Evolutionary conservation across 2,797 vertebrate genomes (phyloP).

Genomic region (Crocidura indochinensis): DNA sequence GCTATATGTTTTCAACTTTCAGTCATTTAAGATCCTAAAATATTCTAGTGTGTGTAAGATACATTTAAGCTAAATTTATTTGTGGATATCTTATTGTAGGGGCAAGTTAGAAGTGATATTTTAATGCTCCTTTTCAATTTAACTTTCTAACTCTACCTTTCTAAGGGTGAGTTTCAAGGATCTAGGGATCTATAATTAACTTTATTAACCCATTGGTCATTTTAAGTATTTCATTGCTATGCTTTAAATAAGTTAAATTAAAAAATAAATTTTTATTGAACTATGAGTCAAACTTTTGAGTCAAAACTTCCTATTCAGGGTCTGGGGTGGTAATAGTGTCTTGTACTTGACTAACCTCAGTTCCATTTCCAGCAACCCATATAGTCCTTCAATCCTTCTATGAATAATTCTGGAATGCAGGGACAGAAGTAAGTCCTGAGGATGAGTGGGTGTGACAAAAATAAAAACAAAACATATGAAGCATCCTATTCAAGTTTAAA

Average conservation of each 20-base stretch:
- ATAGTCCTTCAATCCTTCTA: no score
- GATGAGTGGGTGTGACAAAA: no score
- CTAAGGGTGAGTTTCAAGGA: neutral
- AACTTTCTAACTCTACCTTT: neutral
- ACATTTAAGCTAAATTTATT: constrained; percentile 6
- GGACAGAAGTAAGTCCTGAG: no score
- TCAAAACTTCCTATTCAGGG: neutral
- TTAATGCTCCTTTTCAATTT: neutral
- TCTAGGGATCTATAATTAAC: neutral
- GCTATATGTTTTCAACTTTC: neutral
- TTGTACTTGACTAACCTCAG: no score
- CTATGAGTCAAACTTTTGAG: neutral
- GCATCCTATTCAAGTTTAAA: constrained; percentile 12
- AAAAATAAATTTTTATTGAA: neutral
- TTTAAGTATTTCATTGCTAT: constrained; percentile 1
- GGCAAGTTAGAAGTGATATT: neutral
- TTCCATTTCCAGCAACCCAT: no score
- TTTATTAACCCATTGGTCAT: neutral
- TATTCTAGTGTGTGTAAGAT: neutral
- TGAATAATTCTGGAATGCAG: no score
- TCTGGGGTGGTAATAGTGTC: no score
- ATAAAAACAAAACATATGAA: neutral
- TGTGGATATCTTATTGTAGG: neutral
- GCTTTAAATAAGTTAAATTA: constrained; percentile 54
- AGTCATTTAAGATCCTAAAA: neutral